Evolutionary conservation across 2,888 invertebrate genomes (phyloP).

Genomic region (Drymonia ruficornis): DNA sequence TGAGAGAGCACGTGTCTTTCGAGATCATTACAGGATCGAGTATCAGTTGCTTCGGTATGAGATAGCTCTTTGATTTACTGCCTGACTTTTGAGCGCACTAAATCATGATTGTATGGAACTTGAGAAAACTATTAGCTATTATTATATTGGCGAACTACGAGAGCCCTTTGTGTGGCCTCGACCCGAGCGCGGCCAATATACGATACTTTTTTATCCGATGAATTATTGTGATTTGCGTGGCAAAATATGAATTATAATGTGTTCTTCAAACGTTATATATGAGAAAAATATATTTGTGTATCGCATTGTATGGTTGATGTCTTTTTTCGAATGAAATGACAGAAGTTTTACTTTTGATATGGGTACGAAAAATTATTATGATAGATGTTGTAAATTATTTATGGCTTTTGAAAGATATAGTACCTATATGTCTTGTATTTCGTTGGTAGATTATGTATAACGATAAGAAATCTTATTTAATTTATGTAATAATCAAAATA

Average conservation of each 20-base stretch:
- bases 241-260: constrained; percentile 60
- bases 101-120: constrained; percentile 81
- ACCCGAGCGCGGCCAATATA: constrained; percentile 44
- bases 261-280: constrained; percentile 49
- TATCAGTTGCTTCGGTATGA: constrained; percentile 62
- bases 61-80: constrained; percentile 79
- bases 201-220: constrained; percentile 62
- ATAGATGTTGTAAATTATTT: constrained; percentile 13
- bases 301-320: constrained; percentile 42
- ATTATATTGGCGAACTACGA: constrained; percentile 78
- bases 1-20: constrained; percentile 77
- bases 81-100: constrained; percentile 77
- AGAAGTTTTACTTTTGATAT: constrained; percentile 24
- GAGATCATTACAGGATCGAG: constrained; percentile 62
- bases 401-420: constrained; percentile 10
- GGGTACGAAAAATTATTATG: constrained; percentile 20
- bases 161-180: constrained; percentile 64
- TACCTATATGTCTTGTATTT: too few species aligned
- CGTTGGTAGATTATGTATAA: too few species aligned
- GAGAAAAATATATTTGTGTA: constrained; percentile 37
- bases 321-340: constrained; percentile 41
- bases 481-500: too few species aligned
- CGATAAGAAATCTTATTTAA: too few species aligned
- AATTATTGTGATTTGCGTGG: constrained; percentile 67
- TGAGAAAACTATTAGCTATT: constrained; percentile 83